phyloP scores from a whole-genome alignment of 2,113 vertebrate genomes.

The Mustela lutreola region DNA sequence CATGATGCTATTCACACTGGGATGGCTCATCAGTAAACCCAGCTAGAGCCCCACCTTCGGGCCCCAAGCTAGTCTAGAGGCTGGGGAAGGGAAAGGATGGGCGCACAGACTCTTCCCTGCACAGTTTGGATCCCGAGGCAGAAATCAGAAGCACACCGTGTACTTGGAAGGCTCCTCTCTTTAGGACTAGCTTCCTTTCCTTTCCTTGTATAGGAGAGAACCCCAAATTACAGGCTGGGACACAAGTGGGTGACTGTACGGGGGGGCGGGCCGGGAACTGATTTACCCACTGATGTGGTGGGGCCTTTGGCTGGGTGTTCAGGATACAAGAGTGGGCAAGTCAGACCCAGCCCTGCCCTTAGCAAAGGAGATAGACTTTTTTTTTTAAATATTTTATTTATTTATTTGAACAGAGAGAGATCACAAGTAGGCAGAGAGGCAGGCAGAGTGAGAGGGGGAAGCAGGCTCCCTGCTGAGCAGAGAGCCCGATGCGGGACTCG shows the following conservation, averaged over 20 bases:
- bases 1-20: neutral
- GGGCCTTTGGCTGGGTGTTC: neutral
- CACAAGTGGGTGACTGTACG: neutral
- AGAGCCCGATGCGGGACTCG: too few relatives aligned
- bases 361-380: neutral
- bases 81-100: neutral
- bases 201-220: neutral
- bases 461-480: too few relatives aligned
- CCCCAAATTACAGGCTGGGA: neutral
- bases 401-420: too few relatives aligned
- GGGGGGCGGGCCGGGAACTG: neutral
- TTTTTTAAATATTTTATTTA: too few relatives aligned
- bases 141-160: neutral
- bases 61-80: neutral
- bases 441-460: too few relatives aligned
- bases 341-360: neutral
- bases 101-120: neutral
- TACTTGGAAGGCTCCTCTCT: neutral
- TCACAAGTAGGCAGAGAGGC: too few relatives aligned
- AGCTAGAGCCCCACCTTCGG: neutral
- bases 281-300: neutral
- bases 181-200: neutral
- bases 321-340: neutral
- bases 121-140: neutral
- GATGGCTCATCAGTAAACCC: neutral